Evolutionary conservation across 92 coral and sea anemone species (phyloP).

Genomic region (Porites evermanni): DNA sequence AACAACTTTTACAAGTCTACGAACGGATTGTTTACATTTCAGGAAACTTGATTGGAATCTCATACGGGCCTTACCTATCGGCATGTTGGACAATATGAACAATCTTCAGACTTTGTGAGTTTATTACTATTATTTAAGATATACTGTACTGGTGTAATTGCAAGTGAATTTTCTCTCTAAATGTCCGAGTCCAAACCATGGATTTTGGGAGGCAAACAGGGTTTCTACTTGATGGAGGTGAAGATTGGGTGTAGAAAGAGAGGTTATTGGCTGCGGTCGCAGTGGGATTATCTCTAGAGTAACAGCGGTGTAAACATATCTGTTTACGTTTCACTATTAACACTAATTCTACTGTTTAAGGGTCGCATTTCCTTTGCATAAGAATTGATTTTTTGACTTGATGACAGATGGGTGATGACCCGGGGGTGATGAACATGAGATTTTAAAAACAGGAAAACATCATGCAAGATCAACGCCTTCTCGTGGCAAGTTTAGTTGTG

Average conservation of each 20-base stretch:
- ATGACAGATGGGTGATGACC: not conserved
- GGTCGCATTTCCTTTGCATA: too few relatives aligned
- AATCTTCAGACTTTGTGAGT: constrained; percentile 73
- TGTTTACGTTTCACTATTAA: not conserved
- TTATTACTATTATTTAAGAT: not conserved
- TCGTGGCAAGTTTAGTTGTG: not conserved
- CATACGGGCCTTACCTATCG: constrained; percentile 35
- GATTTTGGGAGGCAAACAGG: too few relatives aligned
- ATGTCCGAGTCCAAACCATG: too few relatives aligned
- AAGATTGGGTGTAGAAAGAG: too few relatives aligned
- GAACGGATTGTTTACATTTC: not conserved
- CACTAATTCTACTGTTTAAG: not conserved
- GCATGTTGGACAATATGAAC: constrained; percentile 3
- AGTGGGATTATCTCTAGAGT: not conserved
- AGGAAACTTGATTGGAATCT: constrained; percentile 60
- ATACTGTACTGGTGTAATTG: too few relatives aligned
- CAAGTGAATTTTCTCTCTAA: too few relatives aligned
- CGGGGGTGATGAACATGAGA: not conserved
- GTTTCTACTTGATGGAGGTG: too few relatives aligned
- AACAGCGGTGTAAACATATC: not conserved
- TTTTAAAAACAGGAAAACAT: not conserved
- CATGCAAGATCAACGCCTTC: not conserved
- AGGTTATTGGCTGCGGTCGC: too few relatives aligned
- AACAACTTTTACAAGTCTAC: too few relatives aligned
- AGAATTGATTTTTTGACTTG: too few relatives aligned